phyloP scores from a whole-genome alignment of 2,797 vertebrate genomes.

The Gambelia wislizenii region DNA sequence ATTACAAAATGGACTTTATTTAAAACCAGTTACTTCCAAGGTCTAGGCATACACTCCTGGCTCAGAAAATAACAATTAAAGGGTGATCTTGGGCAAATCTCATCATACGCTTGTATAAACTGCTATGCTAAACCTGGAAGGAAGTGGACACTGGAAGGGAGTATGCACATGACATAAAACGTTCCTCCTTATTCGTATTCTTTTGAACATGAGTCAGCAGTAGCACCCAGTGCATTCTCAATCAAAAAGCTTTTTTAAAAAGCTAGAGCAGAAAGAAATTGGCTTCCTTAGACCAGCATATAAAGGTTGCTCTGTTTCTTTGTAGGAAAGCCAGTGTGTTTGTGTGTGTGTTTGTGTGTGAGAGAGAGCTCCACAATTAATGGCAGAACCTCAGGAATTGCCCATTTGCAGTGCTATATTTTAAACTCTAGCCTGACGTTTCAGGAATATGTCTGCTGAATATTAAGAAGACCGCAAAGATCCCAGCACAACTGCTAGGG shows the following conservation, averaged over 20 bases:
- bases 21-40: too few species aligned
- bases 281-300: not conserved
- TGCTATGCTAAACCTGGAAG: not conserved
- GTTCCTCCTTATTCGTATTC: too few species aligned
- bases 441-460: conserved; percentile 63
- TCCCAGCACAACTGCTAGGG: conserved; percentile 46
- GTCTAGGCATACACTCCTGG: too few species aligned
- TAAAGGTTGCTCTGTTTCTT: not conserved
- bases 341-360: not conserved
- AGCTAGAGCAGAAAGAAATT: not conserved
- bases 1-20: too few species aligned
- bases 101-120: not conserved
- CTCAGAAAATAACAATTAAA: too few species aligned
- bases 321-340: not conserved
- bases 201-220: not conserved
- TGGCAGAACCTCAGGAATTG: conserved; percentile 27
- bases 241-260: not conserved
- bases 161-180: not conserved
- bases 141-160: not conserved
- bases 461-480: conserved; percentile 59
- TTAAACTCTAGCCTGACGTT: conserved; percentile 45
- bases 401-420: conserved; percentile 16
- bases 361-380: conserved; percentile 11
- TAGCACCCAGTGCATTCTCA: not conserved
- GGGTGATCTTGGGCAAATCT: too few species aligned